phyloP scores from a whole-genome alignment of 2,888 invertebrate genomes.

The Papilio protenor region DNA sequence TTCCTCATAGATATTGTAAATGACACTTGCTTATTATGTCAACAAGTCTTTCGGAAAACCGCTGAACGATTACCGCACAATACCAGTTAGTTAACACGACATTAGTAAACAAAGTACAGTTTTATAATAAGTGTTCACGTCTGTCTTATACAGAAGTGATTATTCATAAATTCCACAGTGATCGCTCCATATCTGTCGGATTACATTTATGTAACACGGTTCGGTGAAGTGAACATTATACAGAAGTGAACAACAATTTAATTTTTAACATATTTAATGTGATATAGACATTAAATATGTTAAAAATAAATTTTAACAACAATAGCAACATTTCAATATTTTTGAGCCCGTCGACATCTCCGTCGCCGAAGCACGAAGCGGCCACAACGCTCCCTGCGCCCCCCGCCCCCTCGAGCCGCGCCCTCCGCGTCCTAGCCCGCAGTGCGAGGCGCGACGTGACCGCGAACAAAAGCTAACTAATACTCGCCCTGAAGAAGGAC shows the following conservation, averaged over 20 bases:
- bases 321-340: no score
- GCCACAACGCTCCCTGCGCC: no score
- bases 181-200: conserved; percentile 17
- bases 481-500: no score
- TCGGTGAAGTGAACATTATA: conserved; percentile 6
- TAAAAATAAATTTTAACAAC: no score
- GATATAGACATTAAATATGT: no score
- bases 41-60: conserved; percentile 34
- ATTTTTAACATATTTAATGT: no score
- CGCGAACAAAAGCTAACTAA: no score
- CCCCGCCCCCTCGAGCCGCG: no score
- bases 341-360: no score
- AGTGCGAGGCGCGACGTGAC: no score
- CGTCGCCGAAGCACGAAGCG: no score
- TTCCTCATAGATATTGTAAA: conserved; percentile 29
- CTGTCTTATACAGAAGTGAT: conserved; percentile 5
- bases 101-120: conserved; percentile 12
- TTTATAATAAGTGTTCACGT: conserved; percentile 11
- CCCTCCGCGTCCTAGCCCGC: no score
- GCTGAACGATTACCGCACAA: conserved; percentile 22
- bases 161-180: conserved; percentile 24
- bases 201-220: conserved; percentile 30
- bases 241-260: neutral
- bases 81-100: conserved; percentile 23
- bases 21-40: conserved; percentile 6